A percentile compares a stretch with the other conserved stretches of the same genome.
Evolutionary conservation across 1,140 invertebrate genomes (phyloP).

Genomic region (Drosophila subpulchrella): DNA sequence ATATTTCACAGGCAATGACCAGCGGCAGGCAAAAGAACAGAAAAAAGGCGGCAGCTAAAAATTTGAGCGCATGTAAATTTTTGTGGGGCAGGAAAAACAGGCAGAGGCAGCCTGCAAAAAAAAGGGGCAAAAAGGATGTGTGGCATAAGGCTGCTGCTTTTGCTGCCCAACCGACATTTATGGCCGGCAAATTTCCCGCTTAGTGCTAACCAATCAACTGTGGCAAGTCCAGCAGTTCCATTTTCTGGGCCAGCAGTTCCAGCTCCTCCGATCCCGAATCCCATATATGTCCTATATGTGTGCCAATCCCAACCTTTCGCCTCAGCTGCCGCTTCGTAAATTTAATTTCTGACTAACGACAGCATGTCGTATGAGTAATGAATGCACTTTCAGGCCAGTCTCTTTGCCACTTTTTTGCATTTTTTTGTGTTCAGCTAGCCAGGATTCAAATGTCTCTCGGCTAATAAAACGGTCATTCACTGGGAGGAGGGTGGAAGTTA

Average conservation of each 20-base stretch:
- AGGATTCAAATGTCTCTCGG: slow-evolving; percentile 28
- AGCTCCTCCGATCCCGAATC: not conserved
- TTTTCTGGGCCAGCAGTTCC: slow-evolving; percentile 14
- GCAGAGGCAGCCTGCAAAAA: not conserved
- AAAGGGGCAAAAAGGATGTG: not conserved
- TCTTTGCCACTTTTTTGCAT: not conserved
- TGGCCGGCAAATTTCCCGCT: slow-evolving; percentile 70
- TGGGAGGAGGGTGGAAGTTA: not conserved
- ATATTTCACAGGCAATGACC: slow-evolving; percentile 25
- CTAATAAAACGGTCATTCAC: slow-evolving; percentile 38
- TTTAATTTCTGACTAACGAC: slow-evolving; percentile 48
- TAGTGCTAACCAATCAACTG: slow-evolving; percentile 73
- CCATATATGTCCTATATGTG: too few species aligned
- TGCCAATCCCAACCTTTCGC: not conserved
- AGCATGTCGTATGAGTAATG: slow-evolving; percentile 56
- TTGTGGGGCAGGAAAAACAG: slow-evolving; percentile 12
- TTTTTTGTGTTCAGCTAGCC: not conserved
- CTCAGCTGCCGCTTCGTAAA: slow-evolving; percentile 21
- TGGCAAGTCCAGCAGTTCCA: slow-evolving; percentile 37
- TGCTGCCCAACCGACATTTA: slow-evolving; percentile 56
- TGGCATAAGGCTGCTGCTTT: slow-evolving; percentile 2
- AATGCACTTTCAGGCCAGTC: slow-evolving; percentile 30
- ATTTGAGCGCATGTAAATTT: slow-evolving; percentile 66
- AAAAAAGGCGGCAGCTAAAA: slow-evolving; percentile 23
- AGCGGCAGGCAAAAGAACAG: slow-evolving; percentile 3